A percentile compares a stretch with the other conserved stretches of the same genome.
Evolutionary conservation across 2,888 invertebrate genomes (phyloP).

Genomic region (Eudasyphora cyanicolor): DNA sequence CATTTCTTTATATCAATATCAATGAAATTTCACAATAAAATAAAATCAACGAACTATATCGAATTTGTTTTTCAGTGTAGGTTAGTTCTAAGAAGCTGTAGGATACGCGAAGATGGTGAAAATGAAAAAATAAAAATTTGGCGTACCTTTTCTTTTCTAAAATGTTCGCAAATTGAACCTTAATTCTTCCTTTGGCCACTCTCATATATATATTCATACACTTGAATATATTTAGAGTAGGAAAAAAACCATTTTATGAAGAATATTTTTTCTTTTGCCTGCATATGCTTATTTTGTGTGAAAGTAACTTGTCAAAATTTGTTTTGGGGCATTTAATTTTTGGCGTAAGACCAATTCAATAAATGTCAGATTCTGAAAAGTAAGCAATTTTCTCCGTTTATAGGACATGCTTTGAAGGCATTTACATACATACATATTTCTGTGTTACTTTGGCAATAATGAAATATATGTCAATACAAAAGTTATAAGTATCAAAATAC

Average conservation of each 20-base stretch:
- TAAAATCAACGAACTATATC: no score
- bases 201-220: background rate
- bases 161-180: no score
- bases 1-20: no score
- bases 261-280: background rate
- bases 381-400: background rate
- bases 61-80: no score
- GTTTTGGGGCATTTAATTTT: background rate
- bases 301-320: constrained; percentile 32
- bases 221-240: background rate
- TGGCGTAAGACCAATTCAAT: background rate
- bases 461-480: background rate
- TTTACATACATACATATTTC: no score
- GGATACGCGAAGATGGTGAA: no score
- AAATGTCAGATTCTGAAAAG: background rate
- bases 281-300: constrained; percentile 4
- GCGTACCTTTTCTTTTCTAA: no score
- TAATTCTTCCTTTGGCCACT: no score
- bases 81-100: no score
- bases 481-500: no score
- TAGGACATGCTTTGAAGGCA: background rate
- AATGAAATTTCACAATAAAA: no score
- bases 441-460: background rate
- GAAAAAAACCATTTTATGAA: background rate
- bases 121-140: no score